phyloP scores from a whole-genome alignment of 2,113 vertebrate genomes.

The Naja naja region DNA sequence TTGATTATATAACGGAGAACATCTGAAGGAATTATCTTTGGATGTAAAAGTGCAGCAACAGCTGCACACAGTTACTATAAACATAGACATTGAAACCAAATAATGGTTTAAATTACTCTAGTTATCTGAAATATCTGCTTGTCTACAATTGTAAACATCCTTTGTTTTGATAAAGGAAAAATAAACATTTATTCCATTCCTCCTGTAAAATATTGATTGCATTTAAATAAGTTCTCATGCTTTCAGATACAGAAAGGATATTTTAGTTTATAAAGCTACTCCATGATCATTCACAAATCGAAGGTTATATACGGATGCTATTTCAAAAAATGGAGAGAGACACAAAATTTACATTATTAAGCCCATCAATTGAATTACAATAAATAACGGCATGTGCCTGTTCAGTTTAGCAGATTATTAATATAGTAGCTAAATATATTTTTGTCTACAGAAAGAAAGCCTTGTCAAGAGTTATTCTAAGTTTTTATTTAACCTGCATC shows the following conservation, averaged over 20 bases:
- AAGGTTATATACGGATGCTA: neutral
- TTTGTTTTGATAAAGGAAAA: neutral
- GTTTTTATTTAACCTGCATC: neutral
- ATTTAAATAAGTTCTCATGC: neutral
- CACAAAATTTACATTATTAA: neutral
- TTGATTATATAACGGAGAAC: neutral
- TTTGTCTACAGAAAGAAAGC: neutral
- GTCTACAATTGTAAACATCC: neutral
- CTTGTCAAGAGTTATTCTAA: neutral
- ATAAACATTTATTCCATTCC: neutral
- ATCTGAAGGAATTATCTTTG: neutral
- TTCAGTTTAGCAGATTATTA: neutral
- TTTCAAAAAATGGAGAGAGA: neutral
- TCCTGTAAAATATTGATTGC: neutral
- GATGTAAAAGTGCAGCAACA: neutral
- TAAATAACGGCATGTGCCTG: neutral
- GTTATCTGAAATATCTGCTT: neutral
- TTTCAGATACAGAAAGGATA: neutral
- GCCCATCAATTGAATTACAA: neutral
- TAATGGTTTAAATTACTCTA: neutral
- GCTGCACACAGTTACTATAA: neutral
- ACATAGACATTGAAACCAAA: neutral
- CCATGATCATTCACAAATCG: neutral
- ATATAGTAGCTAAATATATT: neutral
- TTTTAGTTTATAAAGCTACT: slow-evolving; percentile 2